Conservation (phyloP, 2,888 invertebrate species). For the Parnassius mnemosyne region DNA sequence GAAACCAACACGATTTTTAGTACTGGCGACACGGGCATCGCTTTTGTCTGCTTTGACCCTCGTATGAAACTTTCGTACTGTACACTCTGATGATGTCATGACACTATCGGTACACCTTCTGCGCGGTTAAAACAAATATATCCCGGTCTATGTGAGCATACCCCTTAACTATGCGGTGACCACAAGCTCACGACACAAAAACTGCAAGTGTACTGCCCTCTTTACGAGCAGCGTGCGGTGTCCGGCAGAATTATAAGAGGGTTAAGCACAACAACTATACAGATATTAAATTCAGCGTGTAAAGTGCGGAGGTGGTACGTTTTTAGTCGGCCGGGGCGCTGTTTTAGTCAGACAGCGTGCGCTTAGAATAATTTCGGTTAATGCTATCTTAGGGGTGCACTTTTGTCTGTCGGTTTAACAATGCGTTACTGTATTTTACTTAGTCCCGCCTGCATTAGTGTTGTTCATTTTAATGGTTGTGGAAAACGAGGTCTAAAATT, state of each 20-base stretch:
- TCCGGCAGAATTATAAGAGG: constrained; percentile 67
- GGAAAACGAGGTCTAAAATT: too few species aligned
- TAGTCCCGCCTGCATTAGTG: not conserved
- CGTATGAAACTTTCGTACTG: too few species aligned
- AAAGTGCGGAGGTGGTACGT: constrained; percentile 31
- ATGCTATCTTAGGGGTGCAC: constrained; percentile 11
- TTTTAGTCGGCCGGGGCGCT: constrained; percentile 8
- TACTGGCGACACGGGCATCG: too few species aligned
- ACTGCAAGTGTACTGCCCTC: constrained; percentile 68
- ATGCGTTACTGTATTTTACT: not conserved
- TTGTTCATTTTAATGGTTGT: not conserved
- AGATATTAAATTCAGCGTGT: constrained; percentile 56
- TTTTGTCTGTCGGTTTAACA: constrained; percentile 12
- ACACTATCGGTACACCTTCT: too few species aligned
- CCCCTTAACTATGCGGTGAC: constrained; percentile 75
- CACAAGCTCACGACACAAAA: constrained; percentile 66
- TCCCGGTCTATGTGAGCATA: not conserved
- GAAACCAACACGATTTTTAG: too few species aligned
- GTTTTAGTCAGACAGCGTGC: not conserved
- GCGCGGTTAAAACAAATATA: not conserved
- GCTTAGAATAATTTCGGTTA: constrained; percentile 14
- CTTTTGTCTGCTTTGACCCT: too few species aligned
- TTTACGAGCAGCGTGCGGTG: constrained; percentile 59
- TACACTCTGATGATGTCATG: too few species aligned
- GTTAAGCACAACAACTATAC: constrained; percentile 53